Conservation (phyloP, 2,113 vertebrate genomes). For the Willisornis vidua region DNA sequence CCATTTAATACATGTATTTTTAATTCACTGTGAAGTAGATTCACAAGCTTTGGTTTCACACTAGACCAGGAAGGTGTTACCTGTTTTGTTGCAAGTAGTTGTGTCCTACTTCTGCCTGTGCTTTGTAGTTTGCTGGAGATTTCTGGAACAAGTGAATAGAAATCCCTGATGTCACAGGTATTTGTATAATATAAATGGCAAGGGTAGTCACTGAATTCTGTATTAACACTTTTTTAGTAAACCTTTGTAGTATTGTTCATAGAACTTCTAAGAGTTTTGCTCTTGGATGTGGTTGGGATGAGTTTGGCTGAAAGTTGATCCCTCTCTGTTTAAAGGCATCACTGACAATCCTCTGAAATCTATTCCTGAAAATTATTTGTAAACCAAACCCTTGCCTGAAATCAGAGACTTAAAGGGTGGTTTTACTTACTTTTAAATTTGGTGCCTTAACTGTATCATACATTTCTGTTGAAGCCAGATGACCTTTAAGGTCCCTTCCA, state of each 20-base stretch:
- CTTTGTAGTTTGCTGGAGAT: background rate
- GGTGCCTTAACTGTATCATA: background rate
- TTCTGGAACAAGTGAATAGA: background rate
- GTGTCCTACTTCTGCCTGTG: accelerated
- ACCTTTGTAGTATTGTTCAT: background rate
- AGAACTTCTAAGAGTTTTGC: background rate
- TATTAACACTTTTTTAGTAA: background rate
- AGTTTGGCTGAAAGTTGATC: background rate
- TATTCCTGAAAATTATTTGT: background rate
- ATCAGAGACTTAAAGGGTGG: background rate
- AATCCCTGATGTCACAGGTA: background rate
- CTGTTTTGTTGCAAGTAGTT: background rate
- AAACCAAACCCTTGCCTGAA: background rate
- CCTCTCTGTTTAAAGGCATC: background rate
- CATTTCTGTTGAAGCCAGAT: background rate
- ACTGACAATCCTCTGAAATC: background rate
- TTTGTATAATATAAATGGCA: background rate
- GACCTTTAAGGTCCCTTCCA: background rate
- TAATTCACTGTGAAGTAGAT: background rate
- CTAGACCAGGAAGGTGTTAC: background rate
- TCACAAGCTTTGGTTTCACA: background rate
- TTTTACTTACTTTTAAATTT: background rate
- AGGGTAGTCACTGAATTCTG: background rate
- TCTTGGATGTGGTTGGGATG: background rate
- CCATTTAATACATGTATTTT: background rate